Percentiles rank a stretch among this genome's conserved stretches.
phyloP scores from a whole-genome alignment of 2,113 vertebrate genomes.

The Nesoenas mayeri region DNA sequence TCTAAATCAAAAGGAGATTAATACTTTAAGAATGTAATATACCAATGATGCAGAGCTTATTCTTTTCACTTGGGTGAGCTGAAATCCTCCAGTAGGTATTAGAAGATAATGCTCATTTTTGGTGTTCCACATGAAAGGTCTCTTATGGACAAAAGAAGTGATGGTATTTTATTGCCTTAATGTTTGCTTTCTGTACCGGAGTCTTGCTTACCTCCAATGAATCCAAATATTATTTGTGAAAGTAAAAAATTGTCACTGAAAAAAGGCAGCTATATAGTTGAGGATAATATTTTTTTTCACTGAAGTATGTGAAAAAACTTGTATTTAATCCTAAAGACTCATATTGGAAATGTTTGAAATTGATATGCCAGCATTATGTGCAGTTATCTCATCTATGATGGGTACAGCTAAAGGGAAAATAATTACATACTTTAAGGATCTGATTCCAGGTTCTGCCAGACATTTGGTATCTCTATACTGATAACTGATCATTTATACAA shows the following conservation, averaged over 20 bases:
- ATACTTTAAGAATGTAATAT: slow-evolving; percentile 42
- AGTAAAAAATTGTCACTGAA: background rate
- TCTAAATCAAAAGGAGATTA: slow-evolving; percentile 58
- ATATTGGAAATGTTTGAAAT: background rate
- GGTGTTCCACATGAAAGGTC: slow-evolving; percentile 16
- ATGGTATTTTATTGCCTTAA: slow-evolving; percentile 15
- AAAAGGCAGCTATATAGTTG: background rate
- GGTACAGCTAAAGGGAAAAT: background rate
- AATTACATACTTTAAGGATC: background rate
- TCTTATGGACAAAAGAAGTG: slow-evolving; percentile 11
- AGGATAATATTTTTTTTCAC: background rate
- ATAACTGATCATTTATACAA: background rate
- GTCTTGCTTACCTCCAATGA: background rate
- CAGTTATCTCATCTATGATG: background rate
- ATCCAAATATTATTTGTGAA: background rate
- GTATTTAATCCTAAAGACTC: background rate
- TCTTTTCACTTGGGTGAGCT: slow-evolving; percentile 29
- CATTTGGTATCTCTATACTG: background rate
- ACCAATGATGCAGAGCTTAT: slow-evolving; percentile 37
- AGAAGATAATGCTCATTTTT: slow-evolving; percentile 44
- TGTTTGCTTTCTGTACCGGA: background rate
- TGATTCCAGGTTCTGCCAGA: background rate
- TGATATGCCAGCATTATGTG: background rate
- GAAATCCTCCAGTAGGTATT: slow-evolving; percentile 26
- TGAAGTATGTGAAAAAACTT: background rate